Evolutionary conservation across 2,888 invertebrate species (phyloP), one percentile per base, ranked within the genome.

Genomic region (Alsophila aescularia): DNA sequence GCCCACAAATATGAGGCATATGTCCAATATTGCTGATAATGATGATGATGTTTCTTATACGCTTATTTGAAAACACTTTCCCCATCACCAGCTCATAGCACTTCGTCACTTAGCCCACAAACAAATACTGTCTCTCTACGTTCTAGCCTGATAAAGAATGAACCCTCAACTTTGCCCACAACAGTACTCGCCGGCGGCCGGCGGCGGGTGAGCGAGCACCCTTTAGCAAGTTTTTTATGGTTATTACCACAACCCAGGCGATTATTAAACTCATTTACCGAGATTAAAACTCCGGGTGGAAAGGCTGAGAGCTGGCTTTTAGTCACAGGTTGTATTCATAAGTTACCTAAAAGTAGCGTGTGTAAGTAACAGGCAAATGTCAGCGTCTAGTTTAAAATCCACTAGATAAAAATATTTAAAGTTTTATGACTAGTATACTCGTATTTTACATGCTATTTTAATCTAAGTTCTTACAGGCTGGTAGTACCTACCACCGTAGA

Each of bases 251-350:
- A 32, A 48, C 52, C 42, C 43, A 51, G 16, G 41, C 57, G 50
- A 54, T 60, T 60, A 65, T 52, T 35, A 52, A 58, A 54, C 60
- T 58, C 62, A 61, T 61, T 59, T 54, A 56, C 45, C 44, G 39
- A 49, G 58, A 58, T 58, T 61, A 58, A 60, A 58, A 47, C 52
- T 37, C 16, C 32, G 49, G 32, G 41, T 32, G 39, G 36, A 36
- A 43, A 35, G 16, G 50, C 36, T 34, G 16, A 36, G 14, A 36
- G 42, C 18, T n/a, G n/a, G 29, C 16, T 12, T n/a, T 50, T 36
- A 34, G 15, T 27, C 8, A 10, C 8, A 10, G 13, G 14, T 3
- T 13, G 13, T 13, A 12, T 32, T 32, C 5, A 31, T 5, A 18
- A 18, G 18, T 18, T 29, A 29, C 10, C 2, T 29, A 29, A n/a